Evolutionary conservation across 2,113 vertebrate species (phyloP).

Genomic region (Proteles cristata): DNA sequence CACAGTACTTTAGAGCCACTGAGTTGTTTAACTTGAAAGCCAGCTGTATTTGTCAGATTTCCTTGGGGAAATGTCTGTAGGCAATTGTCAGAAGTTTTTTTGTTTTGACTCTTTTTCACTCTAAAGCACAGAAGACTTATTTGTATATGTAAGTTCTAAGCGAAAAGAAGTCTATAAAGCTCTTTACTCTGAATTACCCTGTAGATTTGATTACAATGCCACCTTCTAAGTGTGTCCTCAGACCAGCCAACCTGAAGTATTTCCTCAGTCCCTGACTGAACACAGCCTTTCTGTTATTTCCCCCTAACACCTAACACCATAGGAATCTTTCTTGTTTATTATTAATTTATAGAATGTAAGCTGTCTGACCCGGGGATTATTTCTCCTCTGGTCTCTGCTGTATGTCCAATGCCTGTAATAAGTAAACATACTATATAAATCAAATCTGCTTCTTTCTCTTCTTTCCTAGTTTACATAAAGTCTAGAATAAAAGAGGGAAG

Average conservation of each 20-base stretch:
- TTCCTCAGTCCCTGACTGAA: neutral
- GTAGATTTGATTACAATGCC: neutral
- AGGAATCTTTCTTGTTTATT: neutral
- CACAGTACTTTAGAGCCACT: neutral
- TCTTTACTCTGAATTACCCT: neutral
- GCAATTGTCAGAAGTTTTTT: neutral
- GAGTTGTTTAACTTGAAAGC: neutral
- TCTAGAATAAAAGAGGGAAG: neutral
- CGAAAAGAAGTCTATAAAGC: neutral
- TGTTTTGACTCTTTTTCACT: neutral
- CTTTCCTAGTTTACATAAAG: neutral
- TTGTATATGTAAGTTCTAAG: neutral
- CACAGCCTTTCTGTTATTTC: neutral
- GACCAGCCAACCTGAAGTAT: neutral
- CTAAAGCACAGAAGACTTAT: neutral
- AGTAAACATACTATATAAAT: neutral
- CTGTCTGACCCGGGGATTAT: neutral
- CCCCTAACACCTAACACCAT: rapidly evolving
- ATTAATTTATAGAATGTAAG: no score
- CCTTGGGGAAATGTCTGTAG: neutral
- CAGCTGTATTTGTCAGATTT: neutral
- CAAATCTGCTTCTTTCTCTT: neutral
- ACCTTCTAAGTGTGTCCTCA: neutral
- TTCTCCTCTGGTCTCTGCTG: neutral
- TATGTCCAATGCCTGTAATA: neutral